Evolutionary conservation across 2,888 invertebrate genomes (phyloP).

Genomic region (Digitonthophagus gazella): DNA sequence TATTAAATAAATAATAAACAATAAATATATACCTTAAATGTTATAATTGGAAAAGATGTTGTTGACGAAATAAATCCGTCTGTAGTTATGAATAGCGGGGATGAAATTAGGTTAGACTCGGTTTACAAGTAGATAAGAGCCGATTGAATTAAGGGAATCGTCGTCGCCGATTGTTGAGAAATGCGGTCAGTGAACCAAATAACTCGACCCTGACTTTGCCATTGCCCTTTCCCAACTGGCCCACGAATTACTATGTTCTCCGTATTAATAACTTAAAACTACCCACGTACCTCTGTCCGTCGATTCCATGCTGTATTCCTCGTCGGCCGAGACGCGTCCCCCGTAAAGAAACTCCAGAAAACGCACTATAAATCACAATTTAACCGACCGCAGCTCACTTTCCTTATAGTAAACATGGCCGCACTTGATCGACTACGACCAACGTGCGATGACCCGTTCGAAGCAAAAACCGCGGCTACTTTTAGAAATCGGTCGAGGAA

Average conservation of each 20-base stretch:
- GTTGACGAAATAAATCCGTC: no score
- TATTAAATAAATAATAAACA: background rate
- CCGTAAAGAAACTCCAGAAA: constrained; percentile 35
- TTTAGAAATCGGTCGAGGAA: constrained; percentile 17
- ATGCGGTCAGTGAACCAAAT: constrained; percentile 62
- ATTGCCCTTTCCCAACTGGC: constrained; percentile 55
- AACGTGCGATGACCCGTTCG: constrained; percentile 21
- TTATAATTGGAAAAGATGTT: no score
- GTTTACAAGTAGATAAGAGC: background rate
- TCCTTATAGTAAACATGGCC: constrained; percentile 50
- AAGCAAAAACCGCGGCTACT: constrained; percentile 7
- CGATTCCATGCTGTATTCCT: constrained; percentile 42
- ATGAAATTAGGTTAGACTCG: background rate
- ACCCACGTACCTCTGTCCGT: constrained; percentile 45
- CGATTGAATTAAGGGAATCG: background rate
- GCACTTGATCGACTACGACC: constrained; percentile 30
- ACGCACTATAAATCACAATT: constrained; percentile 44
- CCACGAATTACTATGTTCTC: constrained; percentile 41
- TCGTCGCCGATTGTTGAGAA: constrained; percentile 39
- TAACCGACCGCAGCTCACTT: constrained; percentile 48
- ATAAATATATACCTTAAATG: no score
- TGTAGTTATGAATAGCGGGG: background rate
- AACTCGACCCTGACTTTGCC: constrained; percentile 62
- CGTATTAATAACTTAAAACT: constrained; percentile 36
- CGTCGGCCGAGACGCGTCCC: constrained; percentile 29